These are phyloP conservation scores for Clarias fuscus DNA, from an alignment of 2,797 vertebrate species.

Conservation along the genomic window DNA sequence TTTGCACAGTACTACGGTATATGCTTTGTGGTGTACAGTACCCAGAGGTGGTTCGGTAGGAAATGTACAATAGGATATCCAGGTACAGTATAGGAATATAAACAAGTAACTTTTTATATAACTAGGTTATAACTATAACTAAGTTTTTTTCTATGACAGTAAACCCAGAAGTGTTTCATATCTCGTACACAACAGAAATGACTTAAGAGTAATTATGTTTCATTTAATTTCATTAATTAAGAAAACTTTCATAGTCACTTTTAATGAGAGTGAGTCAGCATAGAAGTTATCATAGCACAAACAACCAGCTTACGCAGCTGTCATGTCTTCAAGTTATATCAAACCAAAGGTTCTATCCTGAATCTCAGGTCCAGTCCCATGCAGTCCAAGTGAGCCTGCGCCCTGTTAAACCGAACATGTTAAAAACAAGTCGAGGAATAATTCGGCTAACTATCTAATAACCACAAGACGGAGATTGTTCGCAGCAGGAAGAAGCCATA, in stretches of 20 bases:
- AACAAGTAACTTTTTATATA: no score
- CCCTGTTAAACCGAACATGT: background rate
- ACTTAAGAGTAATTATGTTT: background rate
- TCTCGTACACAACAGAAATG: background rate
- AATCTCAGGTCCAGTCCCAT: background rate
- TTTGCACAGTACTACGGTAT: no score
- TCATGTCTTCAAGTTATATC: background rate
- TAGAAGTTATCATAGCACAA: background rate
- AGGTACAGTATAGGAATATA: background rate
- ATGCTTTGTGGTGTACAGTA: no score
- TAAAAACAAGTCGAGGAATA: background rate
- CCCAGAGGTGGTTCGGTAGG: background rate
- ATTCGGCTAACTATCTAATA: constrained; percentile 32
- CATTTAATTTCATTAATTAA: background rate
- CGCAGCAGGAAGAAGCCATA: background rate
- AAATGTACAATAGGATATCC: background rate
- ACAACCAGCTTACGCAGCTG: background rate
- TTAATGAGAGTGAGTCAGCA: background rate
- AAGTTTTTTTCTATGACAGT: background rate
- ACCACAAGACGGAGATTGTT: constrained; percentile 19
- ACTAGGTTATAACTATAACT: no score
- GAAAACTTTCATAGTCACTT: background rate
- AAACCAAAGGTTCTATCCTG: background rate
- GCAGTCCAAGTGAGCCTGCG: background rate
- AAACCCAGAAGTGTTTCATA: background rate